These are phyloP conservation scores for Indicator maculatus DNA, from an alignment of 2,113 vertebrate species.

Conservation along the genomic window DNA sequence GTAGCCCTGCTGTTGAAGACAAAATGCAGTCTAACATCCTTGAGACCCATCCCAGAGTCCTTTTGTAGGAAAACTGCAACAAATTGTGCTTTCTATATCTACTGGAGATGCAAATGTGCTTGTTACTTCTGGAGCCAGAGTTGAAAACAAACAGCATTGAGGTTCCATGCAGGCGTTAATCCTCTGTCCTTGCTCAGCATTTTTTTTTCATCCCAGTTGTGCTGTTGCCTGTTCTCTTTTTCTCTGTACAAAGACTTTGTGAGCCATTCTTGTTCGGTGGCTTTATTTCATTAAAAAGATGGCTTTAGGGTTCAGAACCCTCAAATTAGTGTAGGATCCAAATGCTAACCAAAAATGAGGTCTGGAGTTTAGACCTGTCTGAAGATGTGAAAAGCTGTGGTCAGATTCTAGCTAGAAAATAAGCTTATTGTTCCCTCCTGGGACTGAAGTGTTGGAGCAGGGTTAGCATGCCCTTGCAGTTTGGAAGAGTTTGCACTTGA, in stretches of 20 bases:
- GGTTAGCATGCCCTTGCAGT: background rate
- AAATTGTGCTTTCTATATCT: too few species aligned
- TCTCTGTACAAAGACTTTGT: background rate
- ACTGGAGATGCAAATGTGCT: background rate
- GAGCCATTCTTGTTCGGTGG: background rate
- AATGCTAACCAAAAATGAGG: background rate
- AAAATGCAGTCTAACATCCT: background rate
- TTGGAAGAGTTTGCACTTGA: background rate
- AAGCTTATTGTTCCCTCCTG: background rate
- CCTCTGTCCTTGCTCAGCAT: slow-evolving; percentile 27
- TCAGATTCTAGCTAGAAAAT: background rate
- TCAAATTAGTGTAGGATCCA: background rate
- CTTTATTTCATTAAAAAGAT: slow-evolving; percentile 35
- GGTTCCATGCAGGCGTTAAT: background rate
- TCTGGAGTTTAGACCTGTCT: background rate
- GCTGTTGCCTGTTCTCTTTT: background rate
- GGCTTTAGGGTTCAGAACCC: slow-evolving; percentile 35
- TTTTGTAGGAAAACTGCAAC: background rate
- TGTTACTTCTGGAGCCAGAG: background rate
- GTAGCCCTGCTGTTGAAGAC: background rate
- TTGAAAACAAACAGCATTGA: background rate
- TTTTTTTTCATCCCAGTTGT: background rate
- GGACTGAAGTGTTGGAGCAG: background rate
- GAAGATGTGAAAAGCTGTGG: background rate
- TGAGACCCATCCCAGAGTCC: background rate